Base-by-base conservation (phyloP, 64 coral and sea anemone species). In the Stylophora pistillata region DNA sequence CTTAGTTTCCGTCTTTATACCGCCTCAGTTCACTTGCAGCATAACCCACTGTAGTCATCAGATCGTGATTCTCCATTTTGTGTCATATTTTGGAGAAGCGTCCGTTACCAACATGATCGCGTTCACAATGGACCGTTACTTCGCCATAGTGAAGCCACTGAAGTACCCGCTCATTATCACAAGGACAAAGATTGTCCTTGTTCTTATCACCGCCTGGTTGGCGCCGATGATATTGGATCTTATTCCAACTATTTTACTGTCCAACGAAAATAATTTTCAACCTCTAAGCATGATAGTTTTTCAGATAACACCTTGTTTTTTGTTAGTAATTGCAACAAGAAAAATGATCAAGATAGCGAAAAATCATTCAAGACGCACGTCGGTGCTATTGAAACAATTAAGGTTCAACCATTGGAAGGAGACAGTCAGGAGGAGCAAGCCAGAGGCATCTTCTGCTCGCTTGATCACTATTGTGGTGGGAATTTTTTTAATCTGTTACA, bases 401-500 rank as follows among this genome's bases (percentile, higher is more conserved):
- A 76, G 30, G 73, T 76, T 52, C 73, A 76, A 76, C 73, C 73
- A 52, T 17, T 9, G 18, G 37, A 76, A 25, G 21, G 21, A 25
- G 11, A 21, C 17, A 53, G 10, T 47, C 37, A 47, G 37, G 20
- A 33, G 15, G n/a, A 11, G 29, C 55, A 56, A 56, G 56, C 14
- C 47, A 56, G 75, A 78, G 25, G 20, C n/a, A 5, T 78, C 75
- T 27, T 78, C 75, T 56, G n/a, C 75, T 56, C 47, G 75, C 23
- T 25, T 78, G 52, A 78, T 78, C 25, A 56, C 1, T 23, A 12
- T 56, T 9, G 28, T 57, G 75, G 53, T 78, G 7, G 75, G 52
- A 15, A 15, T 78, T 15, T 78, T 78, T 53, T 78, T 78, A 56
- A 52, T n/a, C 13, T 78, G 75, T 78, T 78, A 78, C 25, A n/a